Base-by-base conservation (phyloP, 2,797 vertebrate species). In the Erpetoichthys calabaricus region DNA sequence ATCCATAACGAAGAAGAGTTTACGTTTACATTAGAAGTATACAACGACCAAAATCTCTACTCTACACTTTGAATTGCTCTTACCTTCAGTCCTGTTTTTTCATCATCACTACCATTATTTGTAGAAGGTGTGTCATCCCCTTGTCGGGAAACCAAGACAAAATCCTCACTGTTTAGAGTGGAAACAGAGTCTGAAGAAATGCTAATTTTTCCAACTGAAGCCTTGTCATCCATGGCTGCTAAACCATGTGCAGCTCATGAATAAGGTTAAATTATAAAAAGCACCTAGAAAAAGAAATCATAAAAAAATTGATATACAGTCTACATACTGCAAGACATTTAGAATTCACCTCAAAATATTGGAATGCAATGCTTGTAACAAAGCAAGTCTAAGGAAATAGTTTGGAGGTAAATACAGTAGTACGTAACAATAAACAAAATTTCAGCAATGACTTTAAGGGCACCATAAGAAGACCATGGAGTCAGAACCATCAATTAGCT, bases 161-260 rank as follows among this genome's bases (percentile, higher is more conserved):
- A 99, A 88, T 99, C 96, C 90, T 99, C 96, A 84, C 96, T 98
- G 89, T 99, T 98, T 85, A 99, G 89, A 76, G 96, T 99, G 82
- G 94, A 99, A 74, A 98, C 95, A 56, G 96, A 99, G 84, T 98
- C 95, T 66, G 95, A 99, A 63, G 96, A 99, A 80, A 95, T 89
- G 81, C 94, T 99, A 86, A 99, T 94, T 89, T 98, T 98, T 85
- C 95, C 94, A 88, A 96, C 93, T 78, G 91, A 98, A 80, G 90
- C 90, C 81, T 97, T 98, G 90, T 99, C 95, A 89, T 99, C 95
- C 95, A 99, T 99, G 89, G 90, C 90, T 91, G 88, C 89, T 87
- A 84, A 91, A 86, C 78, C 86, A 89, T 79, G 81, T 73, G 80
- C 78, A 79, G 80, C 72, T 82, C 82, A 85, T 85, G 82, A 84